Base-by-base conservation (phyloP, 2,797 vertebrate genomes). In the Hemibagrus guttatus region DNA sequence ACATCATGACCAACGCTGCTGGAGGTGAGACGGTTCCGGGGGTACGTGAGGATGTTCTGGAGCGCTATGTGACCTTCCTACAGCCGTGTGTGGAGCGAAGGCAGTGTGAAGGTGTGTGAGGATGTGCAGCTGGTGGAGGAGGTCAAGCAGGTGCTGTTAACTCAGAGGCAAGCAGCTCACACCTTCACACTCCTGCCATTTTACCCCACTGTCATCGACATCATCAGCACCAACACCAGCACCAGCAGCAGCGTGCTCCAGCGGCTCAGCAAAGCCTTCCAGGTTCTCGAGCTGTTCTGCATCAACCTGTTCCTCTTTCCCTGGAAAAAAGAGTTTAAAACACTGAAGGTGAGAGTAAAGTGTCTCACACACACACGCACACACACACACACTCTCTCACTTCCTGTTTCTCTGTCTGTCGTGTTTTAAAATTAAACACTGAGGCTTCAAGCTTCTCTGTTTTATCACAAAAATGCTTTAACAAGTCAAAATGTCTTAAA, bases 291-390 rank as follows among this genome's bases (percentile, higher is more conserved):
- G 85, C 93, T 95, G 2, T 86, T 97, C 63, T 97, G 96, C 49
- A 64, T 97, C 87, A 95, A 97, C 87, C 91, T 97, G 31, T 94
- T 95, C 69, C 93, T 97, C 2, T 95, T 93, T 17, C 97, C 97
- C 0, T 97, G 97, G 96, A 96, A 93, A 91, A 97, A 95, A 84
- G 96, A 97, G 85, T 95, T 97, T 91, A 92, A 88, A 89, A 95
- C 95, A 0, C 85, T 98, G 0, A 97, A 97, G 96, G 97, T 97
- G 88, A 79, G 71, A 71, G 6, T 16, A 75, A 81, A 9, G 17
- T 31, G 16, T 58, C 28, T 16, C 59, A 35, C 82, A 35, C 66
- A 54, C 66, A 23, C n/a, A 19, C 28, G 21, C 17, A 35, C 46
- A 69, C 81, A 69, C 81, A 69, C 81, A 54, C n/a, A 21, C n/a